Conservation (phyloP, 2,888 invertebrate species). For the Baccha elongata region DNA sequence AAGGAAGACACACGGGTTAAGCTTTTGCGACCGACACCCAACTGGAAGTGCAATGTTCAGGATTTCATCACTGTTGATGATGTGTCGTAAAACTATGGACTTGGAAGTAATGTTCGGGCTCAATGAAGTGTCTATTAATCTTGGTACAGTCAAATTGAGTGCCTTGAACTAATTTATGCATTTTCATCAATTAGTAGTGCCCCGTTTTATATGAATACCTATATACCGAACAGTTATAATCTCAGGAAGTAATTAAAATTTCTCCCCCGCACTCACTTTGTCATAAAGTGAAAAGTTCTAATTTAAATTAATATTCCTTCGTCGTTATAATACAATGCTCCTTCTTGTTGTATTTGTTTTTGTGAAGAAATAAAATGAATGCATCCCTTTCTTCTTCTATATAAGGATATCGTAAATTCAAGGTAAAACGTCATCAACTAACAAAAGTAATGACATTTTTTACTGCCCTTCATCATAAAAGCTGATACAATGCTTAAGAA, state of each 20-base stretch:
- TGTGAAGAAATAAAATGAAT: constrained; percentile 13
- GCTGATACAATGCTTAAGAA: constrained; percentile 61
- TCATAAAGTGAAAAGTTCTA: constrained; percentile 58
- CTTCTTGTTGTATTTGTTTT: not conserved
- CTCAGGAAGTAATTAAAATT: constrained; percentile 68
- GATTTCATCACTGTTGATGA: constrained; percentile 57
- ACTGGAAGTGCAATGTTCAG: constrained; percentile 61
- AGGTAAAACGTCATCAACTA: constrained; percentile 71
- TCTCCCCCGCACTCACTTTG: not conserved
- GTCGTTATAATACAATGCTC: constrained; percentile 46
- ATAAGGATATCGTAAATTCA: constrained; percentile 58
- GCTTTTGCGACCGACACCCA: constrained; percentile 40
- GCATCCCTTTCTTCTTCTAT: constrained; percentile 26
- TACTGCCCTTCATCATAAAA: constrained; percentile 69
- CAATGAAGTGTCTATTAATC: constrained; percentile 73
- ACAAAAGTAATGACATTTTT: constrained; percentile 72
- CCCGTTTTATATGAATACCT: not conserved
- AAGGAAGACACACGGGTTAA: constrained; percentile 31
- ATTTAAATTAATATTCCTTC: constrained; percentile 73
- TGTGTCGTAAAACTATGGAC: constrained; percentile 62
- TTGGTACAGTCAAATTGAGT: constrained; percentile 31
- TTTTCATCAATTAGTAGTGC: constrained; percentile 61
- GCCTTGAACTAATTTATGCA: constrained; percentile 53
- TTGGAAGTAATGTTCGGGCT: constrained; percentile 58
- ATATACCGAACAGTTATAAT: constrained; percentile 43